phyloP scores from a whole-genome alignment of 2,113 vertebrate genomes.

The Cinclus cinclus region DNA sequence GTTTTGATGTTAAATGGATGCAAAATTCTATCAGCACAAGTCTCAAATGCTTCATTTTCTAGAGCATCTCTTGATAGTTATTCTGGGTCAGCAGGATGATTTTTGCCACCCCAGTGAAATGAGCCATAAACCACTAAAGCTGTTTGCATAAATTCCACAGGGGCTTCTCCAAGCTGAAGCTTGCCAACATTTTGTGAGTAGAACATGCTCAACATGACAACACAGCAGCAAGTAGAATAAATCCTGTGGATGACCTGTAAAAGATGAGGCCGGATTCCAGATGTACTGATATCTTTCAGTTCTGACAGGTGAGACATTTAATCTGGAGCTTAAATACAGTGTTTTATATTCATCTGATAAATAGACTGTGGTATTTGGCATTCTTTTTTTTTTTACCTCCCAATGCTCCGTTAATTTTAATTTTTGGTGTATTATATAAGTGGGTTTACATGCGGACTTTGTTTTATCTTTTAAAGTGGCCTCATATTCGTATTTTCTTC shows the following conservation, averaged over 20 bases:
- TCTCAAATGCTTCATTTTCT: not conserved
- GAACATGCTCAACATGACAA: not conserved
- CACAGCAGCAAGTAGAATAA: not conserved
- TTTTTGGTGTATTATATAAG: not conserved
- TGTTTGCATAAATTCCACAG: constrained; percentile 12
- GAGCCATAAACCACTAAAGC: not conserved
- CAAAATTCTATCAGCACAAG: not conserved
- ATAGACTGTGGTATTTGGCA: not conserved
- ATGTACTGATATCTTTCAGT: not conserved
- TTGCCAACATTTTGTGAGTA: not conserved
- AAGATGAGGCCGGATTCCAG: not conserved
- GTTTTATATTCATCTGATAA: not conserved
- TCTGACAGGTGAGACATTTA: not conserved
- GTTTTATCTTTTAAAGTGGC: not conserved
- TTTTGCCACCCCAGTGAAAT: constrained; percentile 22
- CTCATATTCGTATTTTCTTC: not conserved
- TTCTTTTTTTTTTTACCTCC: not conserved
- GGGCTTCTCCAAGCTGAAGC: not conserved
- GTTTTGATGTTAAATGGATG: not conserved
- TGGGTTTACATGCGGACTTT: not conserved
- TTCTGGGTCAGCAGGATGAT: not conserved
- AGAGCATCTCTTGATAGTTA: not conserved
- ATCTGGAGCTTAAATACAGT: not conserved
- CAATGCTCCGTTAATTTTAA: not conserved
- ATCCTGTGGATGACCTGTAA: not conserved